Conservation (phyloP, 1,140 invertebrate genomes). For the Sycobia sp. region DNA sequence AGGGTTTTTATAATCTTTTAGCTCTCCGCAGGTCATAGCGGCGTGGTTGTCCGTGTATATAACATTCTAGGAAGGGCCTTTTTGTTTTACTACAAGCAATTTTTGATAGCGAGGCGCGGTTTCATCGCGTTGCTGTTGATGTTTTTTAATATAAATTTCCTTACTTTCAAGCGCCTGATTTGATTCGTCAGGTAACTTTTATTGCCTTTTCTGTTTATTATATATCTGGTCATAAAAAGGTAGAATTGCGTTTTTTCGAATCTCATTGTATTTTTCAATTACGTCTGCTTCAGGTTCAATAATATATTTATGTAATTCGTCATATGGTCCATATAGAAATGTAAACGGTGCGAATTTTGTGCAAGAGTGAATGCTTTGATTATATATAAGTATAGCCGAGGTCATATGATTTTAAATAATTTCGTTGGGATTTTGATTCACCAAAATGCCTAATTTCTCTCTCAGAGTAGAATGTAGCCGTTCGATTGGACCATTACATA, state of each 20-base stretch:
- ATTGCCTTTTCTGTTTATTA: background rate
- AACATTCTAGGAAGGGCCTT: background rate
- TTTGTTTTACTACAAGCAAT: background rate
- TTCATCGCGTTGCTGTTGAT: slow-evolving; percentile 6
- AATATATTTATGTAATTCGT: background rate
- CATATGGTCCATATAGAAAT: slow-evolving; percentile 9
- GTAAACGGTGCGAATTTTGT: too few species aligned
- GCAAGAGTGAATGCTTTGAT: too few species aligned
- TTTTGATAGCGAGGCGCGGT: slow-evolving; percentile 8
- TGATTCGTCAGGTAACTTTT: background rate
- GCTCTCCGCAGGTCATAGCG: background rate
- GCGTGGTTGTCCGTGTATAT: background rate
- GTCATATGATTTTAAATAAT: too few species aligned
- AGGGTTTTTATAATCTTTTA: background rate
- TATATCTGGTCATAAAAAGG: background rate
- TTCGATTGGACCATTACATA: too few species aligned
- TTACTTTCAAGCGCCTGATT: background rate
- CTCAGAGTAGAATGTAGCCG: too few species aligned
- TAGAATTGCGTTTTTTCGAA: background rate
- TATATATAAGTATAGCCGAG: too few species aligned
- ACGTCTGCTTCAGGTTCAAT: background rate
- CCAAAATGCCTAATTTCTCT: too few species aligned
- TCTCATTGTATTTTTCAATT: slow-evolving; percentile 4
- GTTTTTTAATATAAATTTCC: background rate
- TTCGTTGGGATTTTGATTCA: too few species aligned